These are phyloP conservation scores for Diplodus puntazzo DNA, from an alignment of 2,797 vertebrate species.

Conservation along the genomic window DNA sequence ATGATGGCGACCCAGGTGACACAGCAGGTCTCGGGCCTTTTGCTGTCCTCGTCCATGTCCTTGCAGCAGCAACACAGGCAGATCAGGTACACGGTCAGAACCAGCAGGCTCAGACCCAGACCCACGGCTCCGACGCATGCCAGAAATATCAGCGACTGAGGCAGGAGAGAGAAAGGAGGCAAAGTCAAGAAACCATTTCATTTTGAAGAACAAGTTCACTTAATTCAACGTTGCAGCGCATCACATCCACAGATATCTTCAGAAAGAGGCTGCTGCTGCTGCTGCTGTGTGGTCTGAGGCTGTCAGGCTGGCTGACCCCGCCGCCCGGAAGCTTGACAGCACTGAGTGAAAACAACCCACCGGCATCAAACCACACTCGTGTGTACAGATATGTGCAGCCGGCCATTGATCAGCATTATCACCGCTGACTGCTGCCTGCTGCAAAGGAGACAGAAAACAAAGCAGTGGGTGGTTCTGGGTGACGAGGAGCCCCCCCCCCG, in stretches of 20 bases:
- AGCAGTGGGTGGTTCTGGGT: conserved; percentile 21
- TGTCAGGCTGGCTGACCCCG: conserved; percentile 34
- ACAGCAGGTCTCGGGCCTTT: conserved; percentile 88
- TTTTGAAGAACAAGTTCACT: neutral
- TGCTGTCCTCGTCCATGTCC: conserved; percentile 85
- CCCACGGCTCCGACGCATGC: conserved; percentile 87
- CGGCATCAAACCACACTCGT: conserved; percentile 37
- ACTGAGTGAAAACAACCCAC: conserved; percentile 45
- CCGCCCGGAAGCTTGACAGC: conserved; percentile 7
- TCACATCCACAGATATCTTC: conserved; percentile 1
- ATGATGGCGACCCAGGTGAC: conserved; percentile 90
- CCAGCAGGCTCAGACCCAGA: conserved; percentile 90
- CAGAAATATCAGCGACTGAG: conserved; percentile 91
- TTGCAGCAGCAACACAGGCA: conserved; percentile 89
- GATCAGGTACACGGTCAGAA: conserved; percentile 87
- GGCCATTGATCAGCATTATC: conserved; percentile 33
- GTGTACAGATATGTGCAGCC: conserved; percentile 22
- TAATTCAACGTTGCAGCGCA: neutral
- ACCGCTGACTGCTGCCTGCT: conserved; percentile 17
- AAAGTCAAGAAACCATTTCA: neutral
- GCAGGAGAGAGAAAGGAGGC: neutral
- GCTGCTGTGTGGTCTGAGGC: conserved; percentile 1
- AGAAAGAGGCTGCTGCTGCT: neutral
- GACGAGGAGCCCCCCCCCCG: neutral
- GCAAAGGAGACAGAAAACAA: neutral